Percentiles rank a stretch among this genome's conserved stretches.
Evolutionary conservation across 2,888 invertebrate genomes (phyloP).

Genomic region (Ochropacha duplaris): DNA sequence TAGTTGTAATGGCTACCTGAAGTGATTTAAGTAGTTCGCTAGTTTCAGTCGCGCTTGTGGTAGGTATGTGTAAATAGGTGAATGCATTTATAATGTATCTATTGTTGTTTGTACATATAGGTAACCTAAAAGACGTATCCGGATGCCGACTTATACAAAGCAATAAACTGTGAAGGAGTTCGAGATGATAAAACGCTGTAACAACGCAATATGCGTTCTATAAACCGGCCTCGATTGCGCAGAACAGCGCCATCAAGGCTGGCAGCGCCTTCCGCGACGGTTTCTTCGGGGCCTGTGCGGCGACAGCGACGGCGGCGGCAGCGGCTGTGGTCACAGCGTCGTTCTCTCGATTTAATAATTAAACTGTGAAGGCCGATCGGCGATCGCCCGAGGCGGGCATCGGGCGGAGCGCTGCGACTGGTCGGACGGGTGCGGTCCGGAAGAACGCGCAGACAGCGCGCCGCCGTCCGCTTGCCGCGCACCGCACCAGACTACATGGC

Average conservation of each 20-base stretch:
- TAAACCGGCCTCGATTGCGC: conserved; percentile 80
- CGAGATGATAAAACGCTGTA: conserved; percentile 68
- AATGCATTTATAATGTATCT: neutral
- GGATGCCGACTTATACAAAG: neutral
- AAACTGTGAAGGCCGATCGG: conserved; percentile 80
- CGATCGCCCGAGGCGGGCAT: conserved; percentile 79
- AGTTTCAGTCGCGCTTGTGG: neutral
- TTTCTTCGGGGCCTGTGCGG: conserved; percentile 67
- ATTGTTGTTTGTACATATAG: neutral
- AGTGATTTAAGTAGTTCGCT: no score
- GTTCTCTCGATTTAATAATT: conserved; percentile 79
- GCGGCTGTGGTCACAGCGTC: conserved; percentile 42
- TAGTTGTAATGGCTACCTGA: no score
- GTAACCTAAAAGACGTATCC: neutral
- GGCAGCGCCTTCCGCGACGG: conserved; percentile 75
- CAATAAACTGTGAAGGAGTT: conserved; percentile 58
- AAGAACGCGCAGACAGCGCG: conserved; percentile 80
- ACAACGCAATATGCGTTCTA: conserved; percentile 67
- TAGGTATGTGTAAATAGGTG: neutral
- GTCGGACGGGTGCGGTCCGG: conserved; percentile 80
- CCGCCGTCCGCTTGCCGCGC: conserved; percentile 71
- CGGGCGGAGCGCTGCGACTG: conserved; percentile 78
- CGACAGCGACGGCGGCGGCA: conserved; percentile 34
- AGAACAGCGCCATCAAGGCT: conserved; percentile 80
- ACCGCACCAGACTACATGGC: conserved; percentile 75